Evolutionary conservation across 2,797 vertebrate genomes (phyloP).

Genomic region (Molothrus aeneus): DNA sequence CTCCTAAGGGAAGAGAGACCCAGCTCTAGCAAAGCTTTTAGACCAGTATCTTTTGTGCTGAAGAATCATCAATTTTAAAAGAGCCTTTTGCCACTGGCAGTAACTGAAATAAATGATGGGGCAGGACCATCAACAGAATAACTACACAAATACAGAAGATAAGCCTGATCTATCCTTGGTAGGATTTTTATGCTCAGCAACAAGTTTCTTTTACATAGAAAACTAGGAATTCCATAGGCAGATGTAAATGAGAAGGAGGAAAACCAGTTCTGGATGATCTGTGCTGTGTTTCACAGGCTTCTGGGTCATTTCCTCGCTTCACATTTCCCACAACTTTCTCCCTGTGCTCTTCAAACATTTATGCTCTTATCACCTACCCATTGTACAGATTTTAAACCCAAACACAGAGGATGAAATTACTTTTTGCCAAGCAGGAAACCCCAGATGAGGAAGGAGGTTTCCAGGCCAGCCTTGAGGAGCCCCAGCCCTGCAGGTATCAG

Average conservation of each 20-base stretch:
- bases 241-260: background rate
- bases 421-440: background rate
- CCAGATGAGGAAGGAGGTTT: background rate
- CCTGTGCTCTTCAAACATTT: background rate
- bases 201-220: constrained; percentile 3
- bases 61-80: background rate
- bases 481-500: background rate
- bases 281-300: background rate
- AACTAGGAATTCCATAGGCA: background rate
- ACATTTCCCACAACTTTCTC: background rate
- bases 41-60: background rate
- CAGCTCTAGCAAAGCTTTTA: background rate
- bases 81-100: background rate
- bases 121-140: background rate
- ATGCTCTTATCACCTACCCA: background rate
- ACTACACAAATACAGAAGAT: background rate
- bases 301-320: accelerated
- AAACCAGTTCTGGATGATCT: background rate
- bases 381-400: background rate
- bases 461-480: background rate
- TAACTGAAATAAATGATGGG: background rate
- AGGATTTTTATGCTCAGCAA: background rate
- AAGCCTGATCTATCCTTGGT: background rate
- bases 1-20: background rate
- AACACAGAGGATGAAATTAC: background rate